phyloP scores from a whole-genome alignment of 1,140 invertebrate genomes.

The Pseudoatta argentina region DNA sequence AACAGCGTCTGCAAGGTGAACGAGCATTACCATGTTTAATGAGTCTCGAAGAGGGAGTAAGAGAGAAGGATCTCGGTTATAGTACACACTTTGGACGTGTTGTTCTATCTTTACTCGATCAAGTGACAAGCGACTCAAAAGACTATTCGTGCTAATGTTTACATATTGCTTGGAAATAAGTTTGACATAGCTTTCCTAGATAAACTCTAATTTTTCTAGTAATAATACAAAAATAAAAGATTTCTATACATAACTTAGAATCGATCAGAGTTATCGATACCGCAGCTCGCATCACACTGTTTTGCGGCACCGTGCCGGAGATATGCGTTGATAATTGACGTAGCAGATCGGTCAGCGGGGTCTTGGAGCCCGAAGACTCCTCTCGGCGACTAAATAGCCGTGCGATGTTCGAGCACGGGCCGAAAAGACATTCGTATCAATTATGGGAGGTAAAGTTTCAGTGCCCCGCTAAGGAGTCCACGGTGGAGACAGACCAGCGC shows the following conservation, averaged over 20 bases:
- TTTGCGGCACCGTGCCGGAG: slow-evolving; percentile 19
- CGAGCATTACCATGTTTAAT: slow-evolving; percentile 83
- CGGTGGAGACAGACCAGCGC: slow-evolving; percentile 78
- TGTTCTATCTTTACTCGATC: slow-evolving; percentile 64
- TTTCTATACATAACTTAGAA: too few relatives aligned
- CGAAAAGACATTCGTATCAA: slow-evolving; percentile 86
- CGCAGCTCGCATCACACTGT: background rate
- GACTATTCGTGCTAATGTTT: slow-evolving; percentile 36
- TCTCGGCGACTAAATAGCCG: slow-evolving; percentile 73
- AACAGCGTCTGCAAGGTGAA: slow-evolving; percentile 84
- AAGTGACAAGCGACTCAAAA: slow-evolving; percentile 27
- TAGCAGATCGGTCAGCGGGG: slow-evolving; percentile 55
- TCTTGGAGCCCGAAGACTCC: slow-evolving; percentile 27
- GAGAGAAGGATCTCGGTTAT: slow-evolving; percentile 68
- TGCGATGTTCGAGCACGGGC: slow-evolving; percentile 79
- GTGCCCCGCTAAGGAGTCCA: slow-evolving; percentile 74
- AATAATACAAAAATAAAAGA: background rate
- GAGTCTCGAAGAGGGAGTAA: slow-evolving; percentile 71
- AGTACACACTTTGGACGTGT: slow-evolving; percentile 46
- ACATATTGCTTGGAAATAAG: slow-evolving; percentile 1
- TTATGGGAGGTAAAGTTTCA: slow-evolving; percentile 83
- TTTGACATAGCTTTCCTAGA: background rate
- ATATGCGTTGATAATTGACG: slow-evolving; percentile 73
- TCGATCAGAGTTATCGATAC: slow-evolving; percentile 22
- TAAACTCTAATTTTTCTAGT: background rate